Base-by-base conservation (phyloP, 2,797 vertebrate species). In the Dicrostonyx torquatus region DNA sequence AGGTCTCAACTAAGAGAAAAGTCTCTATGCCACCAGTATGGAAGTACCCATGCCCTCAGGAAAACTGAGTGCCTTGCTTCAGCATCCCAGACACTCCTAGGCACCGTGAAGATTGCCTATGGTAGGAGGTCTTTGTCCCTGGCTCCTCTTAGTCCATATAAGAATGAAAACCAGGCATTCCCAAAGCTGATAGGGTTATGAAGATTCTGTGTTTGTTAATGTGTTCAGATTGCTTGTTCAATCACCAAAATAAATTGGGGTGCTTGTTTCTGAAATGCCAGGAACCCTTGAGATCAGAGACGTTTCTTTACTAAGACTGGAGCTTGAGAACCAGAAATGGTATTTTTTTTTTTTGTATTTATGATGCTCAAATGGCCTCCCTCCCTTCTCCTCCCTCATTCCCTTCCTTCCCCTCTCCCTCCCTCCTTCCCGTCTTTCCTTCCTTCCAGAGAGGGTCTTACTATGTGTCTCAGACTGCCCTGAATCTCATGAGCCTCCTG, bases 291-390 rank as follows among this genome's bases (percentile, higher is more conserved):
- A 48, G 82, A 66, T 84, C 18, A 91, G 60, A 77, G 82, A 43
- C 10, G 76, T 78, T 79, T 79, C 26, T 45, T 68, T 86, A 34
- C n/a, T 88, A 58, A 70, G 53, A 58, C 84, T 90, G 17, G 48
- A 95, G 72, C 83, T 43, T 83, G 66, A 91, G 7, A 86, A 53
- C 48, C 34, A 37, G 64, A 85, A 8, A 13, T 66, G 26, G 26
- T 45, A 2, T n/a, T 50, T 34, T 37, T 53, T 80, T 82, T 68
- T 62, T 94, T 95, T 76, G 11, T 93, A 37, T 80, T 80, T 89
- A 78, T 93, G n/a, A 87, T 70, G n/a, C 24, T 34, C 84, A 66
- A 92, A 37, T 90, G 40, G 62, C 43, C 68, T 12, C 12, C 14
- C 4, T 50, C 4, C 17, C 40, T 48, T 5, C 29, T 26, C 8